Conservation (phyloP, 2,113 vertebrate species). For the Gopherus flavomarginatus region DNA sequence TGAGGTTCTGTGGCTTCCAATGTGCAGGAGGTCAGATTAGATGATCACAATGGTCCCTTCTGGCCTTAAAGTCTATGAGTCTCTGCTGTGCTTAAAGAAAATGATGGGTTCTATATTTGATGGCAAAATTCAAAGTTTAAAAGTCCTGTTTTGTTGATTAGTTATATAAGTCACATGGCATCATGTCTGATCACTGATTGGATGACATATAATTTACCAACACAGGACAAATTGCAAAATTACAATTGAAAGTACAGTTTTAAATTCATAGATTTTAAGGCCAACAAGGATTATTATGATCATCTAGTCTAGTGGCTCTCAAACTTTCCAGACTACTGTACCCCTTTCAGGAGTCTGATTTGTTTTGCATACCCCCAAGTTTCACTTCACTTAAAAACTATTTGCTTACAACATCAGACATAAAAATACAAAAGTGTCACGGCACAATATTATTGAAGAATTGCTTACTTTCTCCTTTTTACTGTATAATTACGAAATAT, state of each 20-base stretch:
- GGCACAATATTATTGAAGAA: no score
- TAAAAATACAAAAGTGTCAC: no score
- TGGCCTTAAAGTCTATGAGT: not conserved
- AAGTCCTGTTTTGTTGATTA: fast-evolving
- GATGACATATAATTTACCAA: not conserved
- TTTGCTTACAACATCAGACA: no score
- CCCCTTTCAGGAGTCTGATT: no score
- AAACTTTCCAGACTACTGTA: no score
- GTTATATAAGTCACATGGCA: not conserved
- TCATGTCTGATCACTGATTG: not conserved
- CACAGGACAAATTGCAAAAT: not conserved
- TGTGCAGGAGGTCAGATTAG: not conserved
- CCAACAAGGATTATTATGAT: not conserved
- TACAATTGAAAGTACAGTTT: constrained; percentile 9
- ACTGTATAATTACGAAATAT: no score
- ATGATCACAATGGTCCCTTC: not conserved
- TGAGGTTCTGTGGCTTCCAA: not conserved
- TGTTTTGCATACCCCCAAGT: no score
- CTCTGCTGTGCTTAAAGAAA: fast-evolving
- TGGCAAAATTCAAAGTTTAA: not conserved
- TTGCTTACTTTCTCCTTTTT: no score
- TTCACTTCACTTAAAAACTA: no score
- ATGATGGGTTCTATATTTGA: not conserved
- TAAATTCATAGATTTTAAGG: constrained; percentile 44
- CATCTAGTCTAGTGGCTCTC: not conserved